Base-by-base conservation (phyloP, 2,888 invertebrate genomes). In the Drosophila seclusa region DNA sequence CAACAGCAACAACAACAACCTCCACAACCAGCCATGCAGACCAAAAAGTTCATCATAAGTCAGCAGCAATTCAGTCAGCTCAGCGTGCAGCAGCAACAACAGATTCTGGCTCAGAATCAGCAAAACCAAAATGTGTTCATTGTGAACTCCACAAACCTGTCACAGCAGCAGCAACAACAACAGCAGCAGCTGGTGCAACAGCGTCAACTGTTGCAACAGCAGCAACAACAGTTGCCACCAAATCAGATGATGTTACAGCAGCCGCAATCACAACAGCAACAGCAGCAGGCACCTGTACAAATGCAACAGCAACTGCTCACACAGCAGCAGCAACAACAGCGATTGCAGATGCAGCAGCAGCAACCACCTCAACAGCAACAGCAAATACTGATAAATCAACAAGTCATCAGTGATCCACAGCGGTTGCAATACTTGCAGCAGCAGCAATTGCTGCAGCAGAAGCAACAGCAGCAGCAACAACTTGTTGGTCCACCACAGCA, bases 21-120 rank as follows among this genome's bases (percentile, higher is more conserved):
- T 36, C 87, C 83, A 57, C 71, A 81, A 48, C 92, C 91, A 66
- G 82, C 90, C 13, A 82, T 87, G 59, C 82, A 87, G 34, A 81
- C 85, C 13, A 92, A 92, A 62, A 92, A 93, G 84, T 91, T 93
- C 77, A 91, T 95, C 42, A 94, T 95, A 91, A 95, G 94, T 60
- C 95, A 95, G 50, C 95, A 95, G 78, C 95, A 95, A 78, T 94
- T 95, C 78, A 95, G 95, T 90, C 95, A 95, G 80, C 94, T 95
- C 53, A 95, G 95, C 27, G 94, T 94, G 50, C 95, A 95, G 81
- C 94, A 94, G 68, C 94, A 94, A 66, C 93, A 93, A 59, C 93
- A 93, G 71, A 92, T 93, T 68, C 75, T 93, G 40, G 92, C 93
- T 5, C 93, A 93, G 73, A 92, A 92, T 78, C 93, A 93, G 64